Percentiles rank a stretch among this genome's conserved stretches.
Conservation (phyloP, 2,888 invertebrate species). For the Eupeodes latifasciatus region DNA sequence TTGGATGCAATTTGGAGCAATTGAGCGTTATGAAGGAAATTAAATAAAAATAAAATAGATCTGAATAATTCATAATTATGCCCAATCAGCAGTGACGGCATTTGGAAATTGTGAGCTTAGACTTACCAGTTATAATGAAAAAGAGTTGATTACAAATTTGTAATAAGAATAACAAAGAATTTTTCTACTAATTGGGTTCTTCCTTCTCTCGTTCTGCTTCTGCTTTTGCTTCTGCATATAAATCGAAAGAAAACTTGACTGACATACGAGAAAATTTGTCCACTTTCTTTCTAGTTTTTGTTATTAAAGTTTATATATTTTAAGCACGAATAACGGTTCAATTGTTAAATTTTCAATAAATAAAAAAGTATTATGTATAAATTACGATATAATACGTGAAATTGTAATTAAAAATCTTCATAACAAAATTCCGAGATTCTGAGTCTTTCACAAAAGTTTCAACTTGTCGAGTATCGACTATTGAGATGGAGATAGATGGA, state of each 20-base stretch:
- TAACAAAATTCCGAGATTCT: conserved; percentile 48
- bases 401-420: conserved; percentile 31
- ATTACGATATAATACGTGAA: not conserved
- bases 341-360: conserved; percentile 17
- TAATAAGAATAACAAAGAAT: conserved; percentile 15
- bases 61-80: conserved; percentile 4
- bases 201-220: not conserved
- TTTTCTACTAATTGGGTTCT: conserved; percentile 47
- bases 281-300: not conserved
- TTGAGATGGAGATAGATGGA: not conserved
- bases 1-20: conserved; percentile 33
- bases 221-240: conserved; percentile 3
- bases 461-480: conserved; percentile 6
- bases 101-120: not conserved
- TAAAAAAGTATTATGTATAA: not conserved
- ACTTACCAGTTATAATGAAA: conserved; percentile 8
- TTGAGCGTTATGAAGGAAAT: not conserved
- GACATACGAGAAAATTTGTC: conserved; percentile 16
- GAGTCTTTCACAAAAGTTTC: conserved; percentile 26
- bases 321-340: not conserved
- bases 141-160: not conserved
- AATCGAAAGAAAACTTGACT: conserved; percentile 32
- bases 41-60: not conserved
- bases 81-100: conserved; percentile 17
- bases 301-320: not conserved